Base-by-base conservation (phyloP, 2,113 vertebrate species). In the Chaenogobius annularis region DNA sequence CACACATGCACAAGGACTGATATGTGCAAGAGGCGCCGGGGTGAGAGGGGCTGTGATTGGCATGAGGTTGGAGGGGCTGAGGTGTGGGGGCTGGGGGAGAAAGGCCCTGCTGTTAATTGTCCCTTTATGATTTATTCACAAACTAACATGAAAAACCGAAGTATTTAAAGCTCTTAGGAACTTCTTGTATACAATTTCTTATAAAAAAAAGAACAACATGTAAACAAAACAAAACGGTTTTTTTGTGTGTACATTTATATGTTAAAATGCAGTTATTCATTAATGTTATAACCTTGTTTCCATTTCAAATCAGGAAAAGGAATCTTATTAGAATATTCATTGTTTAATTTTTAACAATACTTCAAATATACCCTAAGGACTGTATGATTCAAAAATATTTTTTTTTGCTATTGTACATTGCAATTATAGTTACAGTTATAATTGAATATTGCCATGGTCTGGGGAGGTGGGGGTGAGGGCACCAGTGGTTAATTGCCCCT, bases 401-500 rank as follows among this genome's bases (percentile, higher is more conserved):
- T 52, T 7, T 52, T 8, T 8, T 7, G 6, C 48, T n/a, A 19
- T 1, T n/a, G 19, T 20, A 50, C 17, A 54, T 54, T 9, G 19
- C 8, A 20, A 54, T 54, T 54, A 54, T 20, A n/a, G 50, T n/a
- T n/a, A n/a, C n/a, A n/a, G n/a, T n/a, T n/a, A n/a, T 20, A 20
- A 54, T 7, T 54, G 50, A 54, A 54, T 54, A n/a, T 52, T 3
- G 50, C 19, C 50, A 23, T 14, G 11, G 10, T 26, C 20, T 64
- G 55, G 20, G 20, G 58, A 37, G 11, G 12, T 56, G 37, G 70
- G 44, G 22, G 22, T 58, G 9, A 68, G 19, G 23, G 35, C 79
- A 35, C 59, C 68, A 73, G 68, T 14, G 3, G 67, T 88, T 90
- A 91, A 91, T 90, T 91, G 82, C 88, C 83, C 70, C 72, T 75